phyloP scores from a whole-genome alignment of 2,888 invertebrate genomes.

The Ceramica pisi region DNA sequence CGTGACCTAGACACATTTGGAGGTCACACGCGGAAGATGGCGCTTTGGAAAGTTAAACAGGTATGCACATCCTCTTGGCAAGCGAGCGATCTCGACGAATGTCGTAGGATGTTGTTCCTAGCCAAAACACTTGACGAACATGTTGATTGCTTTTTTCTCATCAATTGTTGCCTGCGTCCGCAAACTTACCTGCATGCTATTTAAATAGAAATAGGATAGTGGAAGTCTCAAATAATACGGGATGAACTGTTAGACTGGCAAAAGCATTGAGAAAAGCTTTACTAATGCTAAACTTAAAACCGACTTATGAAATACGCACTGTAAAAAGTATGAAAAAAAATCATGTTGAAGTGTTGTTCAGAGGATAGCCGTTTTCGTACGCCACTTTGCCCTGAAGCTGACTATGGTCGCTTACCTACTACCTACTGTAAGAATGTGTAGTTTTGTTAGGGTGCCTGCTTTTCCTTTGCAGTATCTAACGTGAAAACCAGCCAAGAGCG shows the following conservation, averaged over 20 bases:
- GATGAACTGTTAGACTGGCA: not conserved
- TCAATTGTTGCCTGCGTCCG: not conserved
- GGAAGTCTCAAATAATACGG: not conserved
- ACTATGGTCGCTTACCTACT: too few species aligned
- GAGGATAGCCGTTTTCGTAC: too few species aligned
- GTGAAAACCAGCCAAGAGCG: too few species aligned
- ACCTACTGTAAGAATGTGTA: too few species aligned
- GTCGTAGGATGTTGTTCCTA: not conserved
- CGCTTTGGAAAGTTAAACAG: slow-evolving; percentile 54
- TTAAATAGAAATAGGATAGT: not conserved
- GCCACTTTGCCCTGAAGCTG: too few species aligned
- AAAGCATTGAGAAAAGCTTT: not conserved
- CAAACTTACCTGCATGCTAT: not conserved
- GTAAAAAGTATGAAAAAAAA: too few species aligned
- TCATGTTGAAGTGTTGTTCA: too few species aligned
- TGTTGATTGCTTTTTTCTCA: not conserved
- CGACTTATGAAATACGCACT: too few species aligned
- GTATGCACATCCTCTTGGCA: slow-evolving; percentile 48
- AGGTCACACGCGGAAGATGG: slow-evolving; percentile 37
- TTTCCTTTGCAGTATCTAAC: too few species aligned
- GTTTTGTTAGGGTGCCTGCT: too few species aligned
- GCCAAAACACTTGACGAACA: not conserved
- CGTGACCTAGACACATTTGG: slow-evolving; percentile 49
- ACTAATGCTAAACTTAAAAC: too few species aligned
- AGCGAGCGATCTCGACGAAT: not conserved